phyloP scores from a whole-genome alignment of 2,888 invertebrate genomes.

The Sympetrum striolatum region DNA sequence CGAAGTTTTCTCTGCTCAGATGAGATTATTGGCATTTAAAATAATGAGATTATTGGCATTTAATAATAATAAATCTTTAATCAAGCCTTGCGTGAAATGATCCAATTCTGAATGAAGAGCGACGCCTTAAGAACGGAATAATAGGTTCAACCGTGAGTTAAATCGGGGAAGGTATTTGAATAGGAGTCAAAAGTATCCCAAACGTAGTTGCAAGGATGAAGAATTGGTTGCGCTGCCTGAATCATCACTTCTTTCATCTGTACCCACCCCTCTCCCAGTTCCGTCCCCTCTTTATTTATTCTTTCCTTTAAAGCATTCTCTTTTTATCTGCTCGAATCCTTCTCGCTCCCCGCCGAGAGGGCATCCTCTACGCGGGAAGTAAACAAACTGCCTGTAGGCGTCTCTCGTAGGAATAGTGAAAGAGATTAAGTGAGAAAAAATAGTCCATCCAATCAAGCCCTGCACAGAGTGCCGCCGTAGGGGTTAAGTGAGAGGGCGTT shows the following conservation, averaged over 20 bases:
- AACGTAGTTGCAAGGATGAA: too few species aligned
- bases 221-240: too few species aligned
- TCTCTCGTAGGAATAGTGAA: not conserved
- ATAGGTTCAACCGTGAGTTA: too few species aligned
- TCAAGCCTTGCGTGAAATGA: too few species aligned
- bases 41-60: too few species aligned
- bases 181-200: too few species aligned
- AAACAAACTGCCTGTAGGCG: not conserved
- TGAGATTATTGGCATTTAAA: too few species aligned
- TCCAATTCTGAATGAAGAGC: too few species aligned
- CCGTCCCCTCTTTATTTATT: not conserved
- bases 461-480: not conserved
- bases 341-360: not conserved
- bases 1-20: too few species aligned
- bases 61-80: too few species aligned
- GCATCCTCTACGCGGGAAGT: not conserved
- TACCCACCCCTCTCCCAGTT: not conserved
- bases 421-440: not conserved
- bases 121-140: too few species aligned
- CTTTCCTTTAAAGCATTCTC: not conserved
- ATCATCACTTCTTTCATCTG: not conserved
- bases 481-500: not conserved
- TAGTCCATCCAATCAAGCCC: not conserved
- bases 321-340: not conserved
- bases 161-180: too few species aligned